Conservation (phyloP, 2,797 vertebrate genomes). For the Octomys mimax region DNA sequence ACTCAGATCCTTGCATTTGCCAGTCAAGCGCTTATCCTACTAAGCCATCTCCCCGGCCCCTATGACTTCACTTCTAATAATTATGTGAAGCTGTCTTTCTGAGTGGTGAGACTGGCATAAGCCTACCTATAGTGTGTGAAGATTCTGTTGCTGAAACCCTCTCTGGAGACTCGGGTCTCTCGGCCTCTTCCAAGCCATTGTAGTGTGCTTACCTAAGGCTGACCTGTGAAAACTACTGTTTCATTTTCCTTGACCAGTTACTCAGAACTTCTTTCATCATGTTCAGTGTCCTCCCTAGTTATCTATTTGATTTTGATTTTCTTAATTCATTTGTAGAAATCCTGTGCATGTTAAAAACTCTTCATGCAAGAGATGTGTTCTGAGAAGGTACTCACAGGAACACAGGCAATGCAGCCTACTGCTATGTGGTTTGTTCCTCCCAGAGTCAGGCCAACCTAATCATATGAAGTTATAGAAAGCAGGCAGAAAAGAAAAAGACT, state of each 20-base stretch:
- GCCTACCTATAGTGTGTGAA: fast-evolving
- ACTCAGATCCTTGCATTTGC: too few relatives aligned
- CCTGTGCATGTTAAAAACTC: not conserved
- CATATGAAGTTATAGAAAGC: too few relatives aligned
- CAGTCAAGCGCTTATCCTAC: too few relatives aligned
- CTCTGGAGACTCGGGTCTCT: not conserved
- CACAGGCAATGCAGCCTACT: not conserved
- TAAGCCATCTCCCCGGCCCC: too few relatives aligned
- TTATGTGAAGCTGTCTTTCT: not conserved
- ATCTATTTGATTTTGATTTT: not conserved
- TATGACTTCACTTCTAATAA: not conserved
- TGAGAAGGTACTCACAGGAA: not conserved
- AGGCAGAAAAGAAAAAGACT: not conserved
- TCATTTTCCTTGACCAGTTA: not conserved
- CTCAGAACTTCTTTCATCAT: not conserved
- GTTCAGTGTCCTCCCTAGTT: not conserved
- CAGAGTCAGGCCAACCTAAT: not conserved
- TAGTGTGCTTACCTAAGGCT: too few relatives aligned
- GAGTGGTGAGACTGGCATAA: not conserved
- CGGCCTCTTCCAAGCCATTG: too few relatives aligned
- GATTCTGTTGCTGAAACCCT: fast-evolving
- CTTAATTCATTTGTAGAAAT: not conserved
- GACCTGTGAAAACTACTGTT: not conserved
- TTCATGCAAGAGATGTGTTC: not conserved
- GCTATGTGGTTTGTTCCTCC: not conserved